These are phyloP conservation scores for Acrobasis suavella DNA, from an alignment of 2,888 invertebrate genomes.

Conservation along the genomic window DNA sequence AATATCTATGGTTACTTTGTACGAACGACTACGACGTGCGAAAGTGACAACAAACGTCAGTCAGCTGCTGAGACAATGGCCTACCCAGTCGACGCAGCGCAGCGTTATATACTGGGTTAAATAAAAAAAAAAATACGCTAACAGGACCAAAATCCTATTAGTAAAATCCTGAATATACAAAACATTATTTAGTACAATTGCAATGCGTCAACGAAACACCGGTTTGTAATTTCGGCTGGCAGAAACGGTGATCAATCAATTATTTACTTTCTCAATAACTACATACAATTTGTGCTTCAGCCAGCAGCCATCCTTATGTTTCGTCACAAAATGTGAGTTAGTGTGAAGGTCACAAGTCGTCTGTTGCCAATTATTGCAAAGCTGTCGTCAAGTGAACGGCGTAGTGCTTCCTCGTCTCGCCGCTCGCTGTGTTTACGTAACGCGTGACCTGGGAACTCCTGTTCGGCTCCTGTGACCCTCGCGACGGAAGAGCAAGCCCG, in stretches of 20 bases:
- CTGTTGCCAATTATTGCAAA: conserved; percentile 38
- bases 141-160: conserved; percentile 11
- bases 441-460: conserved; percentile 30
- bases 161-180: background rate
- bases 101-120: background rate
- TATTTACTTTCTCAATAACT: conserved; percentile 17
- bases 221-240: background rate
- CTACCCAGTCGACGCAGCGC: conserved; percentile 3
- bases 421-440: conserved; percentile 47
- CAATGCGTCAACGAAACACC: background rate
- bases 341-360: conserved; percentile 56
- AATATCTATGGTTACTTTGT: conserved; percentile 30
- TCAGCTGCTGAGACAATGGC: conserved; percentile 28
- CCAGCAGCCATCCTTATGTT: too few relatives aligned
- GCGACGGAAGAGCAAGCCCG: conserved; percentile 27
- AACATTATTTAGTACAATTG: background rate
- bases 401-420: conserved; percentile 23
- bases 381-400: conserved; percentile 10
- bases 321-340: conserved; percentile 71
- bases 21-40: conserved; percentile 13
- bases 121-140: conserved; percentile 3
- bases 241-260: conserved; percentile 10
- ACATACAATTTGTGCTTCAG: conserved; percentile 16
- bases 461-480: conserved; percentile 22
- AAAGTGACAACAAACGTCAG: conserved; percentile 28